phyloP scores from a whole-genome alignment of 2,888 invertebrate species.

The Disparrhopalites patrizii region DNA sequence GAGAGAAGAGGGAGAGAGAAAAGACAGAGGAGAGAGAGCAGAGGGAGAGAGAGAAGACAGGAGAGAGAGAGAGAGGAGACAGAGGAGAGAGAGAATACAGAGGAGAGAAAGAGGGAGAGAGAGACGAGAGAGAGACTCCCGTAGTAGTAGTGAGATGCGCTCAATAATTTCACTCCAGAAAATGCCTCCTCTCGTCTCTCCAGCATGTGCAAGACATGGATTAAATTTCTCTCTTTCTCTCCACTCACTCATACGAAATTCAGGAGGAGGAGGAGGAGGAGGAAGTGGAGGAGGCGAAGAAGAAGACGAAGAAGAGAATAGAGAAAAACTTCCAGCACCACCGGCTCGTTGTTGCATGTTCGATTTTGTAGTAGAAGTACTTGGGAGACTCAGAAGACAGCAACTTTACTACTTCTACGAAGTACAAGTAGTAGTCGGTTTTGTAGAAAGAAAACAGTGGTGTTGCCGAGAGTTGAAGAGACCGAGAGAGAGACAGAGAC shows the following conservation, averaged over 20 bases:
- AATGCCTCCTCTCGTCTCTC: constrained; percentile 23
- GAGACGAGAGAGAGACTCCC: constrained; percentile 18
- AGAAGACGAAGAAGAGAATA: not conserved
- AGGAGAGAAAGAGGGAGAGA: constrained; percentile 2
- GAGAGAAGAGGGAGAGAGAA: too few species aligned
- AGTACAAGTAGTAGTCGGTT: not conserved
- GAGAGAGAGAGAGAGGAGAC: constrained; percentile 1
- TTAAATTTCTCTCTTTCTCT: constrained; percentile 8
- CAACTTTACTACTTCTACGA: not conserved
- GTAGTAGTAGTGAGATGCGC: constrained; percentile 41
- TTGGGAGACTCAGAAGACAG: not conserved
- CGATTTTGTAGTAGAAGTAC: not conserved
- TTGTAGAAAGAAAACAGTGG: not conserved
- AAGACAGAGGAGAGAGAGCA: not conserved
- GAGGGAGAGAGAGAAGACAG: not conserved
- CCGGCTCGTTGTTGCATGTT: constrained; percentile 11
- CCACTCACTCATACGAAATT: too few species aligned
- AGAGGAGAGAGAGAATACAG: not conserved
- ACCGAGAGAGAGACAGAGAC: too few species aligned
- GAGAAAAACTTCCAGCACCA: too few species aligned
- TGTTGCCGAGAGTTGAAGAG: not conserved
- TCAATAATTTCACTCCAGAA: constrained; percentile 45
- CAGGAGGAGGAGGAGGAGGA: too few species aligned
- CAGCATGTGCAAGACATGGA: not conserved
- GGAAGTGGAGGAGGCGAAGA: too few species aligned